phyloP scores from a whole-genome alignment of 2,888 invertebrate species.

The Augochlorella aurata region DNA sequence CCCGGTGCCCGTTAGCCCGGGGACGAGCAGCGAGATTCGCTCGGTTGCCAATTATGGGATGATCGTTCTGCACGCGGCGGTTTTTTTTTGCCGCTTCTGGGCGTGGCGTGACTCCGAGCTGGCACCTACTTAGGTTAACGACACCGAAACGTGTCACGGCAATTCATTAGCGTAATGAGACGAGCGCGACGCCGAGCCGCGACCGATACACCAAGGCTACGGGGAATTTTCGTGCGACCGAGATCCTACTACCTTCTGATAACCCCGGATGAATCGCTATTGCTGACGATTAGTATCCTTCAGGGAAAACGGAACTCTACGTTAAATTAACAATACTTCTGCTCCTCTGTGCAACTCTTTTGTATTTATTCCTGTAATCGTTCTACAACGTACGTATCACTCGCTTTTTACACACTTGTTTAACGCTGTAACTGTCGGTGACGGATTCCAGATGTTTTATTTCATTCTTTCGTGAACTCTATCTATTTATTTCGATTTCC shows the following conservation, averaged over 20 bases:
- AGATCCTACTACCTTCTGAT: neutral
- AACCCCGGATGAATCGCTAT: neutral
- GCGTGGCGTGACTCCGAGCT: constrained; percentile 62
- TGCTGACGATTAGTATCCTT: neutral
- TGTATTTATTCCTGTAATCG: too few relatives aligned
- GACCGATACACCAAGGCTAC: constrained; percentile 56
- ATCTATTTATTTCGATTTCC: too few relatives aligned
- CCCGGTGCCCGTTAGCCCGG: constrained; percentile 27
- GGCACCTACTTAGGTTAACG: constrained; percentile 74
- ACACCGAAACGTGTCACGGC: constrained; percentile 79
- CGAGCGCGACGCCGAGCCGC: constrained; percentile 54
- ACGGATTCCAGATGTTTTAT: too few relatives aligned
- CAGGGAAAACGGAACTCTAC: neutral
- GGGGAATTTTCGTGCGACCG: constrained; percentile 7
- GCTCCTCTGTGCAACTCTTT: too few relatives aligned
- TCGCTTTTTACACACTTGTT: too few relatives aligned
- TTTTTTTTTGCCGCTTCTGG: constrained; percentile 47
- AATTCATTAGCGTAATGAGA: constrained; percentile 77
- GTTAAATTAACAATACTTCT: too few relatives aligned
- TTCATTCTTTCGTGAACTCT: too few relatives aligned
- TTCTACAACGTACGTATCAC: too few relatives aligned
- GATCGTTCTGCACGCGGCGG: constrained; percentile 43
- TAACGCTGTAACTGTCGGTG: too few relatives aligned
- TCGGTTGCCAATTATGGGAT: constrained; percentile 59
- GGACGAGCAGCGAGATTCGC: constrained; percentile 31